phyloP scores from a whole-genome alignment of 2,888 invertebrate genomes.

The Peribatodes rhomboidaria region DNA sequence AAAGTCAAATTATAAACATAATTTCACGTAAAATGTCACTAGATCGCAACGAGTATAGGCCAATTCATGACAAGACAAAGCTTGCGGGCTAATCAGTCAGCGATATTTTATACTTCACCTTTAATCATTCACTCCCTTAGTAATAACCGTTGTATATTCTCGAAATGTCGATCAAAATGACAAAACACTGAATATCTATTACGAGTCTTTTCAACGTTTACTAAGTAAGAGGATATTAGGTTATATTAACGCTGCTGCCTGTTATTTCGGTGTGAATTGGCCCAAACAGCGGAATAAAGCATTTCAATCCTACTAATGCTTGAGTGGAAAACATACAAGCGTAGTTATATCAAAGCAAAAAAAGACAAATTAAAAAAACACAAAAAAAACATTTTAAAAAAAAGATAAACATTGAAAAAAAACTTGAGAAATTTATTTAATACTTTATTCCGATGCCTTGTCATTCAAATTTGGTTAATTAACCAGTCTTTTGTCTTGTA shows the following conservation, averaged over 20 bases:
- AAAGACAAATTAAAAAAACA: background rate
- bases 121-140: background rate
- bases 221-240: too few relatives aligned
- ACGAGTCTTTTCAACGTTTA: too few relatives aligned
- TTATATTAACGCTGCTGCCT: background rate
- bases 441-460: slow-evolving; percentile 6
- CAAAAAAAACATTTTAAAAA: background rate
- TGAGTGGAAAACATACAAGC: background rate
- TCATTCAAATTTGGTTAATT: slow-evolving; percentile 21
- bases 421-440: background rate
- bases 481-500: slow-evolving; percentile 24
- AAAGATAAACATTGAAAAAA: too few relatives aligned
- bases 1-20: slow-evolving; percentile 15
- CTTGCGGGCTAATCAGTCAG: too few relatives aligned
- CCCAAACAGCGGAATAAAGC: slow-evolving; percentile 5
- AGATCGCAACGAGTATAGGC: background rate
- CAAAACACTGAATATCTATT: too few relatives aligned
- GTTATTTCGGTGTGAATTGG: background rate
- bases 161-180: too few relatives aligned
- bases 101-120: background rate
- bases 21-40: background rate
- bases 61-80: slow-evolving; percentile 2
- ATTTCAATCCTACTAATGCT: background rate
- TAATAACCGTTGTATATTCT: too few relatives aligned
- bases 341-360: background rate